Conservation (phyloP, 2,797 vertebrate genomes). For the Rhabdomys pumilio region DNA sequence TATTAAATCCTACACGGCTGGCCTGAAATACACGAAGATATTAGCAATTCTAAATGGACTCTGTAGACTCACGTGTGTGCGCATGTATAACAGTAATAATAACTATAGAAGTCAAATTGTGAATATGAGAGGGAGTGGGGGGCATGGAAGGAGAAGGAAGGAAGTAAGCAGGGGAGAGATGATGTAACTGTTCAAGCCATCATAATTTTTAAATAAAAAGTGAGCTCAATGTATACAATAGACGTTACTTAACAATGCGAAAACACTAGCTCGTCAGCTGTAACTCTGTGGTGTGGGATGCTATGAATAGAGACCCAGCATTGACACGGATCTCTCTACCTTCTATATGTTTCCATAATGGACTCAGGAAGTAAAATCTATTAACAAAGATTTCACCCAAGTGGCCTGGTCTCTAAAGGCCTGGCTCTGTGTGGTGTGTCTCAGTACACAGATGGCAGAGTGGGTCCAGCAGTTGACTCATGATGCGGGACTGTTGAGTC, state of each 20-base stretch:
- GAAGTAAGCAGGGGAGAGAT: neutral
- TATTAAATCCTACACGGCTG: neutral
- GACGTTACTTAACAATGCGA: neutral
- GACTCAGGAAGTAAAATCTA: neutral
- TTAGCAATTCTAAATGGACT: neutral
- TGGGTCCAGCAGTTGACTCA: neutral
- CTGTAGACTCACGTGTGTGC: neutral
- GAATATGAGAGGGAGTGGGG: neutral
- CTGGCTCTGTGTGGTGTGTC: neutral
- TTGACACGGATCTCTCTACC: neutral
- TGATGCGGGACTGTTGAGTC: neutral
- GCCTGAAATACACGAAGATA: neutral
- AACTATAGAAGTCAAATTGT: neutral
- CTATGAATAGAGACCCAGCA: rapidly evolving
- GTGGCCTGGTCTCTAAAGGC: too few species aligned
- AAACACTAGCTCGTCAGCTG: rapidly evolving
- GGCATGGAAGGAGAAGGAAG: neutral
- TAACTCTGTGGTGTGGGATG: neutral
- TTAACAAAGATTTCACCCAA: neutral
- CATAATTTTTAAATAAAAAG: neutral
- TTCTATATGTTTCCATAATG: neutral
- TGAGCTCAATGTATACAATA: neutral
- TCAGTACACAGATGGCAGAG: neutral
- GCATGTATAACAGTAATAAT: neutral
- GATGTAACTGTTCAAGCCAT: neutral